These are phyloP conservation scores for Corythornis cristatus DNA, from an alignment of 2,113 vertebrate species.

Conservation along the genomic window DNA sequence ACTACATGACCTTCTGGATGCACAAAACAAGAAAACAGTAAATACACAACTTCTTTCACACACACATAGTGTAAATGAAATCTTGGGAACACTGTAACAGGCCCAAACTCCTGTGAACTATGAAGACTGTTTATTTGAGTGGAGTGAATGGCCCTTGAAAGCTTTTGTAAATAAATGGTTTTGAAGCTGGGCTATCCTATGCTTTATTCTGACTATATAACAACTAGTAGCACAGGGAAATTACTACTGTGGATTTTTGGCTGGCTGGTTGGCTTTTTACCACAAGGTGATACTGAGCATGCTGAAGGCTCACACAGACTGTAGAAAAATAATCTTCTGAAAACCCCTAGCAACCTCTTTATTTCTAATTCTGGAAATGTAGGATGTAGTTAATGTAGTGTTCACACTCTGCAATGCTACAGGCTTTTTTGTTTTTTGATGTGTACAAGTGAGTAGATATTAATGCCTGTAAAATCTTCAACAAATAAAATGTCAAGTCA, in stretches of 20 bases:
- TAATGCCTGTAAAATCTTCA: constrained; percentile 26
- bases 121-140: background rate
- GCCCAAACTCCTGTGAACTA: rapidly evolving
- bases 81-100: background rate
- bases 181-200: background rate
- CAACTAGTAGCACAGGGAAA: background rate
- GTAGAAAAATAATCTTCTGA: constrained; percentile 5
- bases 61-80: background rate
- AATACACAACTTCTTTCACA: background rate
- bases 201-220: background rate
- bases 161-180: background rate
- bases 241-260: background rate
- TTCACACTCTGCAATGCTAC: background rate
- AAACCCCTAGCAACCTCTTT: background rate
- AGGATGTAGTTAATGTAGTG: background rate
- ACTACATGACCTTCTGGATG: background rate
- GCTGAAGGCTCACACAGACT: background rate
- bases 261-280: background rate
- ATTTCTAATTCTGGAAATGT: constrained; percentile 7
- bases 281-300: background rate
- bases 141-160: background rate
- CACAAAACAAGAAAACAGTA: background rate
- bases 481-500: constrained; percentile 20
- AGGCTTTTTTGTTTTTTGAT: background rate
- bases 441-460: constrained; percentile 20